phyloP scores from a whole-genome alignment of 2,888 invertebrate genomes.

The Mycogona germanica region DNA sequence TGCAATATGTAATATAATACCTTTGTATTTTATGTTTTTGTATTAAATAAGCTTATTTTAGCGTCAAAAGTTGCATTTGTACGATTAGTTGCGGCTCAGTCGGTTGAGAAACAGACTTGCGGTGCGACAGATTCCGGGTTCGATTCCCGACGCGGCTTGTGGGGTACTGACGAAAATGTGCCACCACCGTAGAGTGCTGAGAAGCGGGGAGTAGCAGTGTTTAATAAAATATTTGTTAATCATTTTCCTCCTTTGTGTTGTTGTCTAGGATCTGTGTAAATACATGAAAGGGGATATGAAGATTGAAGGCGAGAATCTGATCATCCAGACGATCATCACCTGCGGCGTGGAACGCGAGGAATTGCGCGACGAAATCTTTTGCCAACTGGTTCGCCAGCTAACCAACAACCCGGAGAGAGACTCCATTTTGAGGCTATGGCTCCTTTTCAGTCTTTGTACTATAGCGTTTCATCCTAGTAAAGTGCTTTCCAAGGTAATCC shows the following conservation, averaged over 20 bases:
- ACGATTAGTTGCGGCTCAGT: too few species aligned
- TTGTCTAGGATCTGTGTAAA: slow-evolving; percentile 64
- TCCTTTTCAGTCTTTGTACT: slow-evolving; percentile 73
- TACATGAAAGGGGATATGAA: slow-evolving; percentile 82
- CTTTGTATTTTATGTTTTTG: too few species aligned
- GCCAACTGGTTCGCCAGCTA: slow-evolving; percentile 75
- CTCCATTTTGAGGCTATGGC: slow-evolving; percentile 74
- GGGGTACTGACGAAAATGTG: too few species aligned
- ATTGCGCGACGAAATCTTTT: slow-evolving; percentile 78
- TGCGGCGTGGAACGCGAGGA: slow-evolving; percentile 85
- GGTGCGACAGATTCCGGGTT: too few species aligned
- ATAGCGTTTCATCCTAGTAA: slow-evolving; percentile 87
- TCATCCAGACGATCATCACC: slow-evolving; percentile 71
- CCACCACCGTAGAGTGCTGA: too few species aligned
- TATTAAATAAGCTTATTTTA: too few species aligned
- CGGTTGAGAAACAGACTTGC: too few species aligned
- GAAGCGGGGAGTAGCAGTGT: too few species aligned
- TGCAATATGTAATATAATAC: too few species aligned
- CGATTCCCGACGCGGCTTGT: too few species aligned
- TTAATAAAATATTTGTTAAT: not conserved
- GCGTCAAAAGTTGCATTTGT: too few species aligned
- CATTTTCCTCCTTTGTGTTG: not conserved
- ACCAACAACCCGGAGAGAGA: slow-evolving; percentile 79
- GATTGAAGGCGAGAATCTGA: slow-evolving; percentile 63
- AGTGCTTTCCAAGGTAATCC: slow-evolving; percentile 51